Evolutionary conservation across 2,888 invertebrate species (phyloP).

Genomic region (Arctia plantaginis): DNA sequence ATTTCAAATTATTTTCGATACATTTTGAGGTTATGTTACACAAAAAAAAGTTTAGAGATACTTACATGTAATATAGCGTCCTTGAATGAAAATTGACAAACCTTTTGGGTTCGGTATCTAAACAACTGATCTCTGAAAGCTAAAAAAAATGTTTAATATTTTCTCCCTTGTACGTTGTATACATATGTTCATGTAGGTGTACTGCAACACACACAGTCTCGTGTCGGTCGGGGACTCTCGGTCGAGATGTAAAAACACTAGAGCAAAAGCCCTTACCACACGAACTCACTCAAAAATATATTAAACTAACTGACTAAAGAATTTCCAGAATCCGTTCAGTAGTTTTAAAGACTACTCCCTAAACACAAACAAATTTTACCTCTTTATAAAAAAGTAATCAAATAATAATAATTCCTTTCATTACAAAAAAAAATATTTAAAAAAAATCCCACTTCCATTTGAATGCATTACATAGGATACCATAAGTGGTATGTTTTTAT

Average conservation of each 20-base stretch:
- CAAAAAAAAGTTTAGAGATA: no score
- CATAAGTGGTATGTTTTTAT: no score
- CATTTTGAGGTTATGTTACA: no score
- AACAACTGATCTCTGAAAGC: not conserved
- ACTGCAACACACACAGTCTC: conserved; percentile 45
- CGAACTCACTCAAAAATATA: conserved; percentile 36
- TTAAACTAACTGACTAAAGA: not conserved
- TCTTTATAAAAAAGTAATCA: no score
- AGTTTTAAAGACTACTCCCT: no score
- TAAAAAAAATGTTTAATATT: conserved; percentile 11
- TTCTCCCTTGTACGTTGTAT: not conserved
- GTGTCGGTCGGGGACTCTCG: conserved; percentile 38
- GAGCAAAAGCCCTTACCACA: conserved; percentile 44
- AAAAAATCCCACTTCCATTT: no score
- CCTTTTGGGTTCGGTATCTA: not conserved
- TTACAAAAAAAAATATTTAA: no score
- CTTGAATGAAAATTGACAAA: not conserved
- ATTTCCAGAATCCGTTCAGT: no score
- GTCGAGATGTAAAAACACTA: conserved; percentile 64
- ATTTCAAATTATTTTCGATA: no score
- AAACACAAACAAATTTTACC: no score
- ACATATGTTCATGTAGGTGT: not conserved
- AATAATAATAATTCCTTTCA: no score
- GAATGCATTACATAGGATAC: not conserved
- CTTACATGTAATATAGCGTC: not conserved